phyloP scores from a whole-genome alignment of 2,797 vertebrate genomes.

The Cuculus canorus region DNA sequence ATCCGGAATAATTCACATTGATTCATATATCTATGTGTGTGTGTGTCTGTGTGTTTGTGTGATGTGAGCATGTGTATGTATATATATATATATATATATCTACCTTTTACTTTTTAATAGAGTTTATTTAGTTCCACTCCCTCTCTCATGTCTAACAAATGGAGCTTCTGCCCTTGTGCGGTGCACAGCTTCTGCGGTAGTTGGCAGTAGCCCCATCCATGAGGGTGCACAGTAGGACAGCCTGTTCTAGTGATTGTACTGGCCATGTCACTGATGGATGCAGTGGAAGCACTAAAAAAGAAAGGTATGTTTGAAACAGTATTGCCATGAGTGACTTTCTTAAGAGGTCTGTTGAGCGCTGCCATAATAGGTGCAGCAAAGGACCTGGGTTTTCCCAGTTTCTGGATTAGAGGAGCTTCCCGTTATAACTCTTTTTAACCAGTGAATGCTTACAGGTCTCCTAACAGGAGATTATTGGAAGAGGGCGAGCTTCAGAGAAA shows the following conservation, averaged over 20 bases:
- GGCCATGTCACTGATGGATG: background rate
- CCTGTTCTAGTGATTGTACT: background rate
- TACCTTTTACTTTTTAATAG: background rate
- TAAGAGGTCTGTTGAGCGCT: background rate
- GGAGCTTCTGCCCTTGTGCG: fast-evolving
- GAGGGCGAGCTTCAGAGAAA: background rate
- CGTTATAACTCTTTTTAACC: background rate
- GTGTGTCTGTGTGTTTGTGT: no score
- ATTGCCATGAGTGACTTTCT: background rate
- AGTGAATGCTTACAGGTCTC: background rate
- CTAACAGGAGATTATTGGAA: background rate
- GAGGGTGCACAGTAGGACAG: background rate
- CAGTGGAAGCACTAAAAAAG: background rate
- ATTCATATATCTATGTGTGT: background rate
- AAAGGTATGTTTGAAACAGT: background rate
- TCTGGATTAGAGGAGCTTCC: background rate
- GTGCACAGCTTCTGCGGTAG: background rate
- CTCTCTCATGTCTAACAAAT: background rate
- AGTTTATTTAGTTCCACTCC: background rate
- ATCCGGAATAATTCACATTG: background rate
- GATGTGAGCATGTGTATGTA: background rate
- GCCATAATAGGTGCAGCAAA: background rate
- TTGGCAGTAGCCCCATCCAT: background rate
- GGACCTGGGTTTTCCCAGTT: background rate
- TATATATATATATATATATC: fast-evolving